phyloP scores from a whole-genome alignment of 2,113 vertebrate species.

The Hyla sarda region DNA sequence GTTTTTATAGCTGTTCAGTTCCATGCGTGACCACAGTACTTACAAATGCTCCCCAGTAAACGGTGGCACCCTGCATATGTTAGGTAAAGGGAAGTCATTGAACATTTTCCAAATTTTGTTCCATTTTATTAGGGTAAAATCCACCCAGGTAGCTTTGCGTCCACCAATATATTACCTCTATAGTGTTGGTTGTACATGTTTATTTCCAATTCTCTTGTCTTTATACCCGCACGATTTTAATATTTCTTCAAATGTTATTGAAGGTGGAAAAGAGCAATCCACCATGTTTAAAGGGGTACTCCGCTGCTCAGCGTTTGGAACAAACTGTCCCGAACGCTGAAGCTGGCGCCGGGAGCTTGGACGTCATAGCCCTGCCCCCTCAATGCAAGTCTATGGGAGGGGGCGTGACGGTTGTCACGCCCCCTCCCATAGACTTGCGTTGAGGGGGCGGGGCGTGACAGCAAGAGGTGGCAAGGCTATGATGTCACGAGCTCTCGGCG shows the following conservation, averaged over 20 bases:
- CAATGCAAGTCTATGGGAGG: too few species aligned
- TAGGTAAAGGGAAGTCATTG: background rate
- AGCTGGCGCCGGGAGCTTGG: too few species aligned
- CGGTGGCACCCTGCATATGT: background rate
- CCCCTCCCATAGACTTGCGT: too few species aligned
- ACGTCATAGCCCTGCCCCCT: too few species aligned
- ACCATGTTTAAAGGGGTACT: too few species aligned
- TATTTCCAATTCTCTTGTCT: background rate
- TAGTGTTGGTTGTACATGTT: background rate
- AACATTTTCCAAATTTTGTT: background rate
- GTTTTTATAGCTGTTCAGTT: background rate
- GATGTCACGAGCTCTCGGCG: too few species aligned
- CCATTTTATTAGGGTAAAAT: background rate
- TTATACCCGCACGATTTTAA: background rate
- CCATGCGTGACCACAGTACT: background rate
- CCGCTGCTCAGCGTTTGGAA: too few species aligned
- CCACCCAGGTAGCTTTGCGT: background rate
- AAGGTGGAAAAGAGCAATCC: background rate
- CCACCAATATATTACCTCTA: background rate
- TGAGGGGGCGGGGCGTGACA: too few species aligned
- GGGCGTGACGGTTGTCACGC: too few species aligned
- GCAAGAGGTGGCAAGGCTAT: too few species aligned
- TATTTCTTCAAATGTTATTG: background rate
- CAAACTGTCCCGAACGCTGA: too few species aligned
- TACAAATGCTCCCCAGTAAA: background rate